A percentile compares a stretch with the other conserved stretches of the same genome.
Conservation (phyloP, 2,113 vertebrate genomes). For the Pteruthius melanotis region DNA sequence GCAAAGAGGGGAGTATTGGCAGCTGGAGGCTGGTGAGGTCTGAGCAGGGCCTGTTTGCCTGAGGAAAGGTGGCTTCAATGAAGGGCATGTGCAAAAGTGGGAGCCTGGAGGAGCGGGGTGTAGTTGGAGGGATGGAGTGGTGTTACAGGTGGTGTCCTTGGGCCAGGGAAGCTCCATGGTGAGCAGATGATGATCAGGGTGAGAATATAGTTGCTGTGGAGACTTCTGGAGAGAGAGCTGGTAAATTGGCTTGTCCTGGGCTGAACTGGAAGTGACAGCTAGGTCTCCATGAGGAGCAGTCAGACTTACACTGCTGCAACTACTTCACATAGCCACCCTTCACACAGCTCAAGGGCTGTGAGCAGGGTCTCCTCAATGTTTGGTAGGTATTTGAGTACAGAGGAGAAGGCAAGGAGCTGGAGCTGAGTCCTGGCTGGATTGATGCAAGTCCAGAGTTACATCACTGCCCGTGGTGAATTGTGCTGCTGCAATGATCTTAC, state of each 20-base stretch:
- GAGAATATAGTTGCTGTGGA: not conserved
- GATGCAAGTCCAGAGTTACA: not conserved
- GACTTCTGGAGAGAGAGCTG: not conserved
- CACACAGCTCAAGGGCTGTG: not conserved
- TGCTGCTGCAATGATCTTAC: not conserved
- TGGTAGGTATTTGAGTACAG: not conserved
- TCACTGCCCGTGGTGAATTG: rapidly evolving
- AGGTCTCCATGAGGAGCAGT: not conserved
- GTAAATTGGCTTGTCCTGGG: not conserved
- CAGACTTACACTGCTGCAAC: rapidly evolving
- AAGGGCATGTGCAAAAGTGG: not conserved
- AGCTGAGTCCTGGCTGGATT: not conserved
- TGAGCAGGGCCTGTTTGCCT: rapidly evolving
- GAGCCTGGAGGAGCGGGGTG: not conserved
- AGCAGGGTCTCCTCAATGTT: not conserved
- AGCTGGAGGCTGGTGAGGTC: not conserved
- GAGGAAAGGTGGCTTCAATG: not conserved
- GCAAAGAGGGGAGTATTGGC: not conserved
- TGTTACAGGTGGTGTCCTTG: not conserved
- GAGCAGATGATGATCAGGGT: not conserved
- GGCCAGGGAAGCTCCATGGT: not conserved
- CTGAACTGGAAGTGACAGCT: not conserved
- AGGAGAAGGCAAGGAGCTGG: not conserved
- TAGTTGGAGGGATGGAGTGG: rapidly evolving
- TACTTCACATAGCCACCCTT: not conserved